phyloP scores from a whole-genome alignment of 1,140 invertebrate species.

The Drosophila sucinea region DNA sequence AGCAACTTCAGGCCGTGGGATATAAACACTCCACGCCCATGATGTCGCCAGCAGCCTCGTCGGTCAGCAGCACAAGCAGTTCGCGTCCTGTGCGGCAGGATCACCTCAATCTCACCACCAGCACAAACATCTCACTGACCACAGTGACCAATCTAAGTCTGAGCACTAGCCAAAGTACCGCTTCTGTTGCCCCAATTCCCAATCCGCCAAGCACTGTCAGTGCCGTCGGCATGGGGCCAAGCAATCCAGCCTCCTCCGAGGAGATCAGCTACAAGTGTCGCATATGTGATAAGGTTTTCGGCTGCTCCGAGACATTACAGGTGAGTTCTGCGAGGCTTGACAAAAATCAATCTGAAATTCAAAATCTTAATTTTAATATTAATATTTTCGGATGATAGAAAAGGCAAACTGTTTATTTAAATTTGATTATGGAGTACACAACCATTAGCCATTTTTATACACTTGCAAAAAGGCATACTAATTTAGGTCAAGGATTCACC shows the following conservation, averaged over 20 bases:
- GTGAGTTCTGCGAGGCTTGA: no score
- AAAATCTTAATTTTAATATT: no score
- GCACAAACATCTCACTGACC: constrained; percentile 65
- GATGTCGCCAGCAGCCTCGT: constrained; percentile 65
- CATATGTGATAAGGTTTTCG: constrained; percentile 82
- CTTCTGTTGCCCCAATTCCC: constrained; percentile 12
- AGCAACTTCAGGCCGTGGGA: constrained; percentile 46
- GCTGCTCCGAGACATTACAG: constrained; percentile 79
- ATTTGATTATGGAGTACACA: no score
- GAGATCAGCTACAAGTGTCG: constrained; percentile 79
- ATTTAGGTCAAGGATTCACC: no score
- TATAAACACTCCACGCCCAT: constrained; percentile 46
- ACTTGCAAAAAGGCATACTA: no score
- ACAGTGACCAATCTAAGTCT: constrained; percentile 70
- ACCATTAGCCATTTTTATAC: no score
- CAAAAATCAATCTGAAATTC: no score
- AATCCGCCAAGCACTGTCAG: constrained; percentile 20
- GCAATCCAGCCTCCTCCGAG: constrained; percentile 45
- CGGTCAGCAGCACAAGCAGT: constrained; percentile 63
- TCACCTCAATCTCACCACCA: constrained; percentile 31
- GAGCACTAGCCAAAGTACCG: constrained; percentile 27
- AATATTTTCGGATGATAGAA: no score
- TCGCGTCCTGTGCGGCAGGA: constrained; percentile 30
- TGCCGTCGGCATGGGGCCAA: constrained; percentile 30
- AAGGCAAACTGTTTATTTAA: no score